A percentile compares a stretch with the other conserved stretches of the same genome.
phyloP scores from a whole-genome alignment of 2,888 invertebrate species.

The Agrilus biguttatus region DNA sequence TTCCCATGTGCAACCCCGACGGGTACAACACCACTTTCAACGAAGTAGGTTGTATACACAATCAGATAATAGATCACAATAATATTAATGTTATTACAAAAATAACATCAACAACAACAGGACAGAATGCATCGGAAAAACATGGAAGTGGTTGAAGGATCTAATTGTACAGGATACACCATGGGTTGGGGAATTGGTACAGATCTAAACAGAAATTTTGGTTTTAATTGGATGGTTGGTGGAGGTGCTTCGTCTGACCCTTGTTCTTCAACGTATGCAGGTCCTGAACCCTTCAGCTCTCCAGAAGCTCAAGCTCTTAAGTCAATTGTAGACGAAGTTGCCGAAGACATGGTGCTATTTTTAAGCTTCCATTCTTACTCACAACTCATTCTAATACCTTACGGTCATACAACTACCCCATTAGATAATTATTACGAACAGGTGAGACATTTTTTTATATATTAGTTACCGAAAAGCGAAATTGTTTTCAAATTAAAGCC shows the following conservation, averaged over 20 bases:
- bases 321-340: conserved; percentile 35
- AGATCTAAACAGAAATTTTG: conserved; percentile 69
- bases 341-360: conserved; percentile 42
- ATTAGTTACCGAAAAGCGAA: too few species aligned
- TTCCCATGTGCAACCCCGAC: conserved; percentile 61
- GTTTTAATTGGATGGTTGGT: conserved; percentile 48
- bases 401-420: conserved; percentile 42
- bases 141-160: conserved; percentile 29
- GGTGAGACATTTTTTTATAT: too few species aligned
- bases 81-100: neutral
- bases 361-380: conserved; percentile 57
- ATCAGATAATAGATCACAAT: neutral
- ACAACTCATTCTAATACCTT: conserved; percentile 51
- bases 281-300: conserved; percentile 51
- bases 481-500: too few species aligned
- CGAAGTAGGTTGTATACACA: conserved; percentile 33
- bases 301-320: conserved; percentile 39
- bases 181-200: conserved; percentile 38
- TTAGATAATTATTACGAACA: conserved; percentile 40
- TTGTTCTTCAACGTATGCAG: conserved; percentile 46
- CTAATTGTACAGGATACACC: too few species aligned
- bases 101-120: conserved; percentile 32
- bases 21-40: conserved; percentile 53
- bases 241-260: conserved; percentile 39
- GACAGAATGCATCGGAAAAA: conserved; percentile 58